Conservation (phyloP, 2,797 vertebrate genomes). For the Pristis pectinata region DNA sequence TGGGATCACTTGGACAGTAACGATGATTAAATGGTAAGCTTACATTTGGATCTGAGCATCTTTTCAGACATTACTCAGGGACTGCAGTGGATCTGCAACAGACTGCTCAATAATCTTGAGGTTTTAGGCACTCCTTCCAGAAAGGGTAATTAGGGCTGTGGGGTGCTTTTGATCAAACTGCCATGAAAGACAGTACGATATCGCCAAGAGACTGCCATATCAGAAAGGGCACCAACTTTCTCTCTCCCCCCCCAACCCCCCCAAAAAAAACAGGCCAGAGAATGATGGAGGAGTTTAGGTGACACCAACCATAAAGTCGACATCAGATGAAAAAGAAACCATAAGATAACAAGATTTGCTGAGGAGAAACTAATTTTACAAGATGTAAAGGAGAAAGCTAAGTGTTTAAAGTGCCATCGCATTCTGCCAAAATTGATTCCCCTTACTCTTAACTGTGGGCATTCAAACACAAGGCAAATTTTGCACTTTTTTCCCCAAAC, state of each 20-base stretch:
- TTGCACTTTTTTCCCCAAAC: not conserved
- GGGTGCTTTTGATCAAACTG: not conserved
- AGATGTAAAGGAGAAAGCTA: not conserved
- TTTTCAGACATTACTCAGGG: too few relatives aligned
- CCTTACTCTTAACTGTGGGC: not conserved
- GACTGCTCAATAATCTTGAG: not conserved
- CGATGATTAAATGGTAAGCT: not conserved
- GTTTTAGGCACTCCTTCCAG: not conserved
- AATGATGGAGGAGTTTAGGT: too few relatives aligned
- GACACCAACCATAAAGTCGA: not conserved
- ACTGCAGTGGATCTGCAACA: not conserved
- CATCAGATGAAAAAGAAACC: not conserved
- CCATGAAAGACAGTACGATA: not conserved
- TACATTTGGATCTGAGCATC: not conserved
- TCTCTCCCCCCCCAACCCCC: too few relatives aligned
- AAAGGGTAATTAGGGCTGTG: not conserved
- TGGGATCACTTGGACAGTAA: not conserved
- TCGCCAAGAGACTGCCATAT: not conserved
- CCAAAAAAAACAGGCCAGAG: too few relatives aligned
- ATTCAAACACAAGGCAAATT: not conserved
- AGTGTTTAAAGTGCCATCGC: not conserved
- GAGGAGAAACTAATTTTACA: not conserved
- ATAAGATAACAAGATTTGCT: not conserved
- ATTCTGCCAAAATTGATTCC: not conserved
- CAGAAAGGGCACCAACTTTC: not conserved